Evolutionary conservation across 2,797 vertebrate genomes (phyloP), one percentile per base, ranked within the genome.

Genomic region (Botia kubotai): DNA sequence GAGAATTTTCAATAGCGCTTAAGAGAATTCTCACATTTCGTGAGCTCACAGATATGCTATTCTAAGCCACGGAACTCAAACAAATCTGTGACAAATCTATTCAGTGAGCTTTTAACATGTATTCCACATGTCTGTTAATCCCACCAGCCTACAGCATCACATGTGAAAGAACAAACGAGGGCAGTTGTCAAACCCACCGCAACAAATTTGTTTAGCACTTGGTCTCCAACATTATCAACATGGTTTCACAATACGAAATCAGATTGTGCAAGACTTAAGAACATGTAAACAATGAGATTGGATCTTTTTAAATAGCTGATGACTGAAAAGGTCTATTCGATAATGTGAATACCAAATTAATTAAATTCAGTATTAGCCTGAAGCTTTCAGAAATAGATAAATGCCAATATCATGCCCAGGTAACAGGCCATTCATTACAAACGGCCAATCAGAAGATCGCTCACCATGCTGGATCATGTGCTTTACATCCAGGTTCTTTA

Each of bases 11-110:
- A 72, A 75, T 23, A 79, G 81, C 78, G 71, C 84, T 79, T 85
- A 52, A 67, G 75, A 58, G 72, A 43, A 76, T 83, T 84, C 84
- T 83, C 74, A 52, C 52, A 80, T 87, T 87, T 83, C 78, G 23
- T 78, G 46, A 71, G 58, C 72, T 81, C 73, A 75, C 48, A 29
- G 65, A 76, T 13, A 68, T 71, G 63, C 55, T 75, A 55, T 48
- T 77, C 80, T 58, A 36, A 77, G 19, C 55, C 50, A 65, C 58
- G 12, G 57, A 79, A 62, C 33, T 70, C 52, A 17, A 74, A 72
- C 58, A 81, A 81, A 76, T 71, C 77, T 79, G 66, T 75, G 65
- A 77, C 82, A 83, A 79, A 83, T 79, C 82, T 79, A 55, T 60
- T 71, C 76, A 62, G 55, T 36, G 23, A 66, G 50, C 39, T 74